Base-by-base conservation (phyloP, 2,113 vertebrate genomes). In the Sinocyclocheilus grahami region DNA sequence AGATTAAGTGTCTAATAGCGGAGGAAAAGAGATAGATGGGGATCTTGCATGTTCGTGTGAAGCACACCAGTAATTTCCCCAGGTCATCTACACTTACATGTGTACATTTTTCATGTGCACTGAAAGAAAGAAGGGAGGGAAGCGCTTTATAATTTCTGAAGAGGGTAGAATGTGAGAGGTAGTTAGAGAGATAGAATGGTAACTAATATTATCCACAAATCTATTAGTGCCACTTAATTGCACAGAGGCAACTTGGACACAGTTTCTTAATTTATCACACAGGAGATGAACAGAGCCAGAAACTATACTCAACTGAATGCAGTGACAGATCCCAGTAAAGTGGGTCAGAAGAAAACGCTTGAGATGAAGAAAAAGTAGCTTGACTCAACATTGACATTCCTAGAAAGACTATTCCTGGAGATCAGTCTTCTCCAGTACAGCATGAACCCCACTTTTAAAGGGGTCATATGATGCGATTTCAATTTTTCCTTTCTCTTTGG, bases 191-290 rank as follows among this genome's bases (percentile, higher is more conserved):
- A 82, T 58, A 88, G 72, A 88, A 84, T 37, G 22, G 85, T 87
- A 81, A 85, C 90, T 90, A 67, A 79, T 87, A 51, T 82, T 87
- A 89, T 90, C 63, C 82, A 90, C 84, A 86, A 82, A 84, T 82
- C 87, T 86, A 90, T 89, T 86, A 90, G 60, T 88, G 85, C 82
- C 87, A 75, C 86, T 90, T 87, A 85, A 90, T 91, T 84, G 58
- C 83, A 75, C 18, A 18, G 65, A 55, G 81, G 48, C 63, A 84
- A 72, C 65, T 75, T 39, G 14, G 85, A 60, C 74, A 51, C 27
- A 65, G 78, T 85, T 76, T 88, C 48, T 53, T 89, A 69, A 71
- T 88, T 88, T 85, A 88, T 88, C 87, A 82, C 48, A 30, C 37
- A 6, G 60, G 77, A 85, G 83, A 86, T 83, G 67, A 85, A 77